These are phyloP conservation scores for Cryptus armator DNA, from an alignment of 2,888 invertebrate genomes.

Conservation along the genomic window DNA sequence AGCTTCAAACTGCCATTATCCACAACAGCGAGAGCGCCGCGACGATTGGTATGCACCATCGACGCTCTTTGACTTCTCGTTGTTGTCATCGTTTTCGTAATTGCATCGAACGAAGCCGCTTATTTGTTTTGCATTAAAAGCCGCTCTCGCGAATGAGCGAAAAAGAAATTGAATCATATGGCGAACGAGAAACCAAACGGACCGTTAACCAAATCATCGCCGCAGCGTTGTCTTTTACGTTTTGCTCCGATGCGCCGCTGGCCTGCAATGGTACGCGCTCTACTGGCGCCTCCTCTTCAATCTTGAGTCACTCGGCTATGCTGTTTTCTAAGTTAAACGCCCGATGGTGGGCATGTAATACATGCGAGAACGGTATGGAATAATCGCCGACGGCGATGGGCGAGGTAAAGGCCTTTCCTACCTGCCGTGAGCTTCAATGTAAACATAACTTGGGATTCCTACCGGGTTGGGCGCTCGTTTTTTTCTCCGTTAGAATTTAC, in stretches of 20 bases:
- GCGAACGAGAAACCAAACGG: constrained; percentile 58
- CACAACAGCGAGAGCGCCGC: not conserved
- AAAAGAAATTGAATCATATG: not conserved
- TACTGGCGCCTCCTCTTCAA: constrained; percentile 21
- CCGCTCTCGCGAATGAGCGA: not conserved
- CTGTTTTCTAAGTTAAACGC: not conserved
- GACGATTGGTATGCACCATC: constrained; percentile 25
- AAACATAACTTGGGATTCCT: not conserved
- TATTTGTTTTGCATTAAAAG: constrained; percentile 74
- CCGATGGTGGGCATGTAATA: not conserved
- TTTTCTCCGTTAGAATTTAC: not conserved
- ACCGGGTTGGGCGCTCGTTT: not conserved
- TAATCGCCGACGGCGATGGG: constrained; percentile 7
- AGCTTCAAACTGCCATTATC: not conserved
- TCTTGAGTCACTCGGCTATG: constrained; percentile 8
- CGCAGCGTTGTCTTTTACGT: constrained; percentile 38
- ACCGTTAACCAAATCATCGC: constrained; percentile 73
- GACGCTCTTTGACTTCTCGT: constrained; percentile 62
- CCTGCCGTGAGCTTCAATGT: not conserved
- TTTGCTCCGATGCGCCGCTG: constrained; percentile 11
- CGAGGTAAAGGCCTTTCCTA: not conserved
- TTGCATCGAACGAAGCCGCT: constrained; percentile 74
- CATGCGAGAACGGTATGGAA: not conserved
- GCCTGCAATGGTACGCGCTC: constrained; percentile 12
- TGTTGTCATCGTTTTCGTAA: constrained; percentile 30